These are phyloP conservation scores for Eueides isabella DNA, from an alignment of 1,140 invertebrate genomes.

Conservation along the genomic window DNA sequence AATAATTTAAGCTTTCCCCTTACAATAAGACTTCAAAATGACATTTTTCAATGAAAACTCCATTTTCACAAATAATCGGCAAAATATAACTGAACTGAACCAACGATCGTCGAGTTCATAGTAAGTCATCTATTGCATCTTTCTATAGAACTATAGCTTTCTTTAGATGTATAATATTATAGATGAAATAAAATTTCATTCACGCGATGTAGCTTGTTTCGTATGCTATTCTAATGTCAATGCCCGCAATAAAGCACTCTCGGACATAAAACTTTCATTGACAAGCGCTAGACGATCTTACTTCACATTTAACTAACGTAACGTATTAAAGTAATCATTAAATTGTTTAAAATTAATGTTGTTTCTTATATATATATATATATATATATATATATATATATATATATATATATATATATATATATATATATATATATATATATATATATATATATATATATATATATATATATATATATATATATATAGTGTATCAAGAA, in stretches of 20 bases:
- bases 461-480: background rate
- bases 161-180: background rate
- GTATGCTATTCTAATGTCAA: background rate
- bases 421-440: background rate
- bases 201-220: background rate
- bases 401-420: background rate
- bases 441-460: too few relatives aligned
- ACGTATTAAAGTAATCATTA: background rate
- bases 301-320: background rate
- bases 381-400: too few relatives aligned
- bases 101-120: background rate
- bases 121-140: too few relatives aligned
- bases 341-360: background rate
- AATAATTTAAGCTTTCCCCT: too few relatives aligned
- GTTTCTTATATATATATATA: background rate
- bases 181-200: background rate
- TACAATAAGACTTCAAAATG: too few relatives aligned
- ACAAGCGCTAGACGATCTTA: background rate
- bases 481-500: too few relatives aligned
- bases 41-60: too few relatives aligned
- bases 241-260: constrained; percentile 1
- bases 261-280: constrained; percentile 13
- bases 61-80: too few relatives aligned
- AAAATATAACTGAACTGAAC: background rate
- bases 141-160: too few relatives aligned